Evolutionary conservation across 2,797 vertebrate species (phyloP).

Genomic region (Lacerta viridis): DNA sequence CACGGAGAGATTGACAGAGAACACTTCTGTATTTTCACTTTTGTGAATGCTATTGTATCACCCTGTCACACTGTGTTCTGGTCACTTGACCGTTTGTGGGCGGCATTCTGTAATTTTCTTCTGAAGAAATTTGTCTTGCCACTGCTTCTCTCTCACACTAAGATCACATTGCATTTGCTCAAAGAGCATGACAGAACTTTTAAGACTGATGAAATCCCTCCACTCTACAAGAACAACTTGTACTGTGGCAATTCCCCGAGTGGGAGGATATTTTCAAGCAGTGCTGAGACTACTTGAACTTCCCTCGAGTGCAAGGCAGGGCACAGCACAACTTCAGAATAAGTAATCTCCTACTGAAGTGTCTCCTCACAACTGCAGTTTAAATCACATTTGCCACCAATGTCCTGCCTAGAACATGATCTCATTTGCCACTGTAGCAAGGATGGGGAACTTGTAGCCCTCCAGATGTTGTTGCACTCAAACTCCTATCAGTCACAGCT

Average conservation of each 20-base stretch:
- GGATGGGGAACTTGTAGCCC: not conserved
- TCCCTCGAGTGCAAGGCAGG: not conserved
- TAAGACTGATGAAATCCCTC: constrained; percentile 26
- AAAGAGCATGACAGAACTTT: constrained; percentile 6
- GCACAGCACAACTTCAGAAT: not conserved
- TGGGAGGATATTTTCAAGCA: not conserved
- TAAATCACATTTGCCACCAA: constrained; percentile 1
- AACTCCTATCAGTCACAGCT: too few relatives aligned
- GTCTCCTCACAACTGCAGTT: not conserved
- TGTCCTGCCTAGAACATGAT: not conserved
- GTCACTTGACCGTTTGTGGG: not conserved
- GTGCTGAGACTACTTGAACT: constrained; percentile 11
- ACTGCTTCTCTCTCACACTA: constrained; percentile 15
- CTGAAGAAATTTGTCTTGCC: constrained; percentile 16
- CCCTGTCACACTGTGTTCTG: not conserved
- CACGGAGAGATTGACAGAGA: not conserved
- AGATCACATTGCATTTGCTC: constrained; percentile 4
- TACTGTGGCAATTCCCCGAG: not conserved
- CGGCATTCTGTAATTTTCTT: constrained; percentile 18
- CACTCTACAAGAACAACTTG: constrained; percentile 7
- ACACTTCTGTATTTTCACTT: not conserved
- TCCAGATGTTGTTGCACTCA: not conserved
- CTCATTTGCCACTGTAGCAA: not conserved
- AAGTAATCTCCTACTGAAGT: not conserved
- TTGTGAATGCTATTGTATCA: constrained; percentile 3